These are phyloP conservation scores for Callospermophilus lateralis DNA, from an alignment of 2,113 vertebrate species.

Conservation along the genomic window DNA sequence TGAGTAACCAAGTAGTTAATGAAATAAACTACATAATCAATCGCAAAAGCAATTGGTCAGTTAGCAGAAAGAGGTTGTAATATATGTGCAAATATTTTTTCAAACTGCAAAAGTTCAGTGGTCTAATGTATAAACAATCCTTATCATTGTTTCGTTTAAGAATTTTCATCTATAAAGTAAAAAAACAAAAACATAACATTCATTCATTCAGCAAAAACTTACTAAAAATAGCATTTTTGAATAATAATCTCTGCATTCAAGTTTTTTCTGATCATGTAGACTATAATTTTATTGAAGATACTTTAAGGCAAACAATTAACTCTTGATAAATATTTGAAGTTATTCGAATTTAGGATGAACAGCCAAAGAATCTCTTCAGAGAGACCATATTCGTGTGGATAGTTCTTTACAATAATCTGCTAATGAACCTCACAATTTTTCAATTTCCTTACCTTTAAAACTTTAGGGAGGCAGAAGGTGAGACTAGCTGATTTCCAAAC, in stretches of 20 bases:
- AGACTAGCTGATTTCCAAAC: not conserved
- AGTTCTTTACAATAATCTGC: not conserved
- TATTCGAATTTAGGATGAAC: not conserved
- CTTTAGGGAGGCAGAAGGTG: not conserved
- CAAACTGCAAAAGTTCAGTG: not conserved
- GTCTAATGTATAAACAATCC: not conserved
- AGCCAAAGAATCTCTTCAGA: not conserved
- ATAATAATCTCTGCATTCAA: not conserved
- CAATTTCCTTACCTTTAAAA: not conserved
- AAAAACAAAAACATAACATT: no score
- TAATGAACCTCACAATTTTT: not conserved
- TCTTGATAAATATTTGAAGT: not conserved
- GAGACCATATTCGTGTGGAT: fast-evolving
- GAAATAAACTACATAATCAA: conserved; percentile 71
- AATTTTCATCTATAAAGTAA: not conserved
- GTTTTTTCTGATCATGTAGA: not conserved
- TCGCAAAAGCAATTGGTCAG: conserved; percentile 53
- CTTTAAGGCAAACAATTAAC: not conserved
- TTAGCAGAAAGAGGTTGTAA: conserved; percentile 39
- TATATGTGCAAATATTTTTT: conserved; percentile 2
- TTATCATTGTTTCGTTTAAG: not conserved
- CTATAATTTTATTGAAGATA: not conserved
- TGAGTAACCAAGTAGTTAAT: conserved; percentile 62
- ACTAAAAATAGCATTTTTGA: not conserved
- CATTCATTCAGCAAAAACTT: not conserved